Conservation (phyloP, 2,888 invertebrate genomes). For the Andricus curvator region DNA sequence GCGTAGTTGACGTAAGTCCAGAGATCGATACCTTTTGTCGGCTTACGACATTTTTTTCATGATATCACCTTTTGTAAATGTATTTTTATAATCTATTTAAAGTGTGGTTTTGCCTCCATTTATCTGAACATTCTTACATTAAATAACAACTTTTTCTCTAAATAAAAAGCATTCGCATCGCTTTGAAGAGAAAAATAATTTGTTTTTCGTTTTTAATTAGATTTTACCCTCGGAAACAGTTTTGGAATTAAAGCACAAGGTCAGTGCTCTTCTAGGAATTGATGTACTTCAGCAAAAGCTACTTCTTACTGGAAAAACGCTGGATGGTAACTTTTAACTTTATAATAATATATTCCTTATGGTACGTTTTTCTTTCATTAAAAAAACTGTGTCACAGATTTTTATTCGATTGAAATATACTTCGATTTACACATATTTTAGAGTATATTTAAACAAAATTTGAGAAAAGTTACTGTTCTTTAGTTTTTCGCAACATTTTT, state of each 20-base stretch:
- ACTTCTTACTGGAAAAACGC: slow-evolving; percentile 85
- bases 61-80: neutral
- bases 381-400: no score
- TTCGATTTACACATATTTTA: no score
- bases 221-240: slow-evolving; percentile 79
- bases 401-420: no score
- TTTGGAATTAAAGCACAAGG: slow-evolving; percentile 84
- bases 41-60: neutral
- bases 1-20: slow-evolving; percentile 82
- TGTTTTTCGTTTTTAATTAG: slow-evolving; percentile 59
- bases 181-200: neutral
- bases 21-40: slow-evolving; percentile 22
- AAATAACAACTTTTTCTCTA: neutral
- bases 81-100: slow-evolving; percentile 1
- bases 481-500: no score
- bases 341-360: neutral
- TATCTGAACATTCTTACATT: slow-evolving; percentile 22
- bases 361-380: no score
- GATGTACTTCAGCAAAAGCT: slow-evolving; percentile 86
- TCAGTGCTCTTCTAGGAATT: slow-evolving; percentile 83
- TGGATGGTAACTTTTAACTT: slow-evolving; percentile 77
- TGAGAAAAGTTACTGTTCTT: no score
- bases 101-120: neutral
- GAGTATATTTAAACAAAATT: no score
- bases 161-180: neutral